These are phyloP conservation scores for Medauroidea extradentata DNA, from an alignment of 1,140 invertebrate species.

Conservation along the genomic window DNA sequence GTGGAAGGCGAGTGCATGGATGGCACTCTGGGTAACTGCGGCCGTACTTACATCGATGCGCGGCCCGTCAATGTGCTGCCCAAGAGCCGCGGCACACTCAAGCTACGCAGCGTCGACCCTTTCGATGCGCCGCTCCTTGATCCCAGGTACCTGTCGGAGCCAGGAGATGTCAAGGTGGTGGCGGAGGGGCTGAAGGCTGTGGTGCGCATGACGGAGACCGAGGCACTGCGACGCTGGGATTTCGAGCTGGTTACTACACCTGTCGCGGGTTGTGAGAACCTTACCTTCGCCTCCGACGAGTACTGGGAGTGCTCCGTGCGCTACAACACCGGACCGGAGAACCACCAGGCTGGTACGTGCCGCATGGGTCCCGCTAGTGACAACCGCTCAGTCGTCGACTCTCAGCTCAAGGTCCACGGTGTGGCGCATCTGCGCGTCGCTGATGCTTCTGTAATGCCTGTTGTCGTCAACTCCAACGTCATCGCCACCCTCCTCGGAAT, in stretches of 20 bases:
- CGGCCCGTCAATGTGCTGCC: slow-evolving; percentile 38
- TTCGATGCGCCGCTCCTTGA: slow-evolving; percentile 73
- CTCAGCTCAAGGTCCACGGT: slow-evolving; percentile 46
- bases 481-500: slow-evolving; percentile 49
- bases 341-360: slow-evolving; percentile 57
- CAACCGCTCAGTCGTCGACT: slow-evolving; percentile 48
- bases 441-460: slow-evolving; percentile 54
- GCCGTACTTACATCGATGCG: not conserved
- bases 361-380: slow-evolving; percentile 30
- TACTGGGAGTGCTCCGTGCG: slow-evolving; percentile 77
- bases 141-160: slow-evolving; percentile 75
- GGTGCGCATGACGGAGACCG: slow-evolving; percentile 38
- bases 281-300: slow-evolving; percentile 66
- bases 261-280: slow-evolving; percentile 63
- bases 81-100: slow-evolving; percentile 47
- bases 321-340: slow-evolving; percentile 71
- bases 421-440: slow-evolving; percentile 46
- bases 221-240: slow-evolving; percentile 38
- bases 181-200: slow-evolving; percentile 59
- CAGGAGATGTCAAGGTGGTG: slow-evolving; percentile 65
- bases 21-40: slow-evolving; percentile 30
- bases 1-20: slow-evolving; percentile 38
- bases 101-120: slow-evolving; percentile 70
- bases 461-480: slow-evolving; percentile 49
- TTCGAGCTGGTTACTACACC: slow-evolving; percentile 48